Evolutionary conservation across 2,888 invertebrate species (phyloP).

Genomic region (Hetaerina titia): DNA sequence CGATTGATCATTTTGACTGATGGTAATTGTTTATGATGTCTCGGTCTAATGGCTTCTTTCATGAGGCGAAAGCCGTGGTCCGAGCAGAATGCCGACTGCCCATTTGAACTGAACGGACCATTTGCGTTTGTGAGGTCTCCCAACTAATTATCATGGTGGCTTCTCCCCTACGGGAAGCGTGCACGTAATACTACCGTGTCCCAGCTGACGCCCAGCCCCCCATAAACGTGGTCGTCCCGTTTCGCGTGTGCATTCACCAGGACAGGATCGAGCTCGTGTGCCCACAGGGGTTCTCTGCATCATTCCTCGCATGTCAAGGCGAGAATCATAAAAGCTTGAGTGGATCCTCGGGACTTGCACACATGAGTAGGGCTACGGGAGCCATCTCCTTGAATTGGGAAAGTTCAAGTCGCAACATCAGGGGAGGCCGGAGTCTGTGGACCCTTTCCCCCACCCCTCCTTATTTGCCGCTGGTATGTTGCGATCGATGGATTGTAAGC

Average conservation of each 20-base stretch:
- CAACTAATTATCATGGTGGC: neutral
- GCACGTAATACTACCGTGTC: neutral
- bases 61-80: neutral
- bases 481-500: conserved; percentile 12
- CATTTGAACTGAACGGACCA: neutral
- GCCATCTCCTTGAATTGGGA: conserved; percentile 10
- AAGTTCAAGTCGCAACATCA: neutral
- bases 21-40: neutral
- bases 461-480: neutral
- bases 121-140: neutral
- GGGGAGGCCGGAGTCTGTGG: neutral
- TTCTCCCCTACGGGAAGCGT: neutral
- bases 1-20: neutral
- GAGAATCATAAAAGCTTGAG: neutral
- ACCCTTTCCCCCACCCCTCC: neutral
- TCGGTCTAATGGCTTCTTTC: neutral
- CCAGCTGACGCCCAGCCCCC: neutral
- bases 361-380: neutral
- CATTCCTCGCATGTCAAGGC: neutral
- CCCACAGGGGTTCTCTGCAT: no score
- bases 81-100: neutral
- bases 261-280: no score
- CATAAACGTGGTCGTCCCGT: neutral
- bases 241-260: no score
- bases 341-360: neutral